These are phyloP conservation scores for Mantis religiosa DNA, from an alignment of 2,888 invertebrate genomes.

Conservation along the genomic window DNA sequence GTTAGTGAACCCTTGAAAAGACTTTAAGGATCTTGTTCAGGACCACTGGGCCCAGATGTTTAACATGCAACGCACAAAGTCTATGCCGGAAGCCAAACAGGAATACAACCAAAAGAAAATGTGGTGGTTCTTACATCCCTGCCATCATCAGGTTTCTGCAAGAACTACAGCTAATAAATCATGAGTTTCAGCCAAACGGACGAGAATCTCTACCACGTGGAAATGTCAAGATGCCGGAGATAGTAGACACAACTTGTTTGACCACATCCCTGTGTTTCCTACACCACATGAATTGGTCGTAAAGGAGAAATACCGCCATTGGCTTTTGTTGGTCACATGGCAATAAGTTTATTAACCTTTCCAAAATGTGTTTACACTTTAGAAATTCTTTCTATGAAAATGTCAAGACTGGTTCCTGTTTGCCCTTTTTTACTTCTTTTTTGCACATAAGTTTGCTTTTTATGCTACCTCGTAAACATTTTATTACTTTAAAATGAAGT, in stretches of 20 bases:
- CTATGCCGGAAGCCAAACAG: no score
- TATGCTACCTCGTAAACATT: no score
- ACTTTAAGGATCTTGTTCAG: no score
- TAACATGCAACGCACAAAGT: no score
- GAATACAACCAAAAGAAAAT: no score
- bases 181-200: background rate
- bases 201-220: background rate
- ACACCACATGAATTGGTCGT: background rate
- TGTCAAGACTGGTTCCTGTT: background rate
- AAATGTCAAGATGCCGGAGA: background rate
- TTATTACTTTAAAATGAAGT: no score
- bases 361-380: background rate
- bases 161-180: background rate
- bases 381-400: background rate
- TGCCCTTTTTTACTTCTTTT: background rate
- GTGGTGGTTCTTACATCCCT: no score
- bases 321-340: background rate
- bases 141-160: background rate
- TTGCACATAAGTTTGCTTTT: no score
- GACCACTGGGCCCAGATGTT: no score
- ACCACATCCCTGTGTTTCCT: background rate
- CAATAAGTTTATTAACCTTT: background rate
- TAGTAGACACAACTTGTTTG: background rate
- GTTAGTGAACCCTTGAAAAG: no score
- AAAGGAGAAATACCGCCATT: background rate